Evolutionary conservation across 2,888 invertebrate genomes (phyloP).

Genomic region (Schizotus pectinicornis): DNA sequence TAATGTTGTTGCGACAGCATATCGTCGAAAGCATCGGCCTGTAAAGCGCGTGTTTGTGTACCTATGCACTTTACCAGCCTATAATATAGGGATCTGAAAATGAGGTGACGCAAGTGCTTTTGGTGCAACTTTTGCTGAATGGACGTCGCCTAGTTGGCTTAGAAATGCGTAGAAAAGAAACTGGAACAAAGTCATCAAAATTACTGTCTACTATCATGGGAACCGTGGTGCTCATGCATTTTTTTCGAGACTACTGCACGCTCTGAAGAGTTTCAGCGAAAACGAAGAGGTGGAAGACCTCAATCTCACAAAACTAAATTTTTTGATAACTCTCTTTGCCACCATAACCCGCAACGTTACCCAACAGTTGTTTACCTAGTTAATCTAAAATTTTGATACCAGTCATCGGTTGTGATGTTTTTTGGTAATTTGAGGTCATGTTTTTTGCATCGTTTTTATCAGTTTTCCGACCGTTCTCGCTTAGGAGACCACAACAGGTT

Average conservation of each 20-base stretch:
- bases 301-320: not conserved
- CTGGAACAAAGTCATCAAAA: slow-evolving; percentile 9
- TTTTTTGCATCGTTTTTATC: not conserved
- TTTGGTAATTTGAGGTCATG: not conserved
- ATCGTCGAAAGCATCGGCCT: no score
- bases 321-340: not conserved
- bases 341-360: no score
- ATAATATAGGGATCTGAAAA: no score
- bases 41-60: no score
- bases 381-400: no score
- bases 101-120: slow-evolving; percentile 4
- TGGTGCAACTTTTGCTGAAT: slow-evolving; percentile 10
- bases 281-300: not conserved
- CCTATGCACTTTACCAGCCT: no score
- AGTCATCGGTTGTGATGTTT: not conserved
- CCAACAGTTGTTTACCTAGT: no score
- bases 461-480: no score
- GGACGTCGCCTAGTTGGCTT: slow-evolving; percentile 7
- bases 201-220: slow-evolving; percentile 8
- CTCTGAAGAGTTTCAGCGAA: not conserved
- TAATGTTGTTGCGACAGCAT: no score
- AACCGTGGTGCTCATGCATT: slow-evolving; percentile 4
- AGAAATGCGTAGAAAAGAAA: not conserved
- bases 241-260: not conserved
- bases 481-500: no score